Evolutionary conservation across 2,888 invertebrate genomes (phyloP), one percentile per base, ranked within the genome.

Genomic region (Drosophila anomelani): DNA sequence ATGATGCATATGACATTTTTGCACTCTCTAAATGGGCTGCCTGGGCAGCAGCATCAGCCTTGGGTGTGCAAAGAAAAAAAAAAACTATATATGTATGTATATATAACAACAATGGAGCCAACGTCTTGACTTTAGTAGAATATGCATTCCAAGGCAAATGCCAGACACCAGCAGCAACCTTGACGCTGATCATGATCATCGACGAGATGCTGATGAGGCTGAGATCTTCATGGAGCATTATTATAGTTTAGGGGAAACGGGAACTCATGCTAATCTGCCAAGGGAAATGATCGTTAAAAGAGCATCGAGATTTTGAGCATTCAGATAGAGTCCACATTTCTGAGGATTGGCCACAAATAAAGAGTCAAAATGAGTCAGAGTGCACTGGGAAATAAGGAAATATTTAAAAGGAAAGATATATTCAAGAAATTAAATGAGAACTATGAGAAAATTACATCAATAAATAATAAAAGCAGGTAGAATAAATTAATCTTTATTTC

Each of bases 1-100:
- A 89, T 89, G 89, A 90, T 85, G 90, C 89, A 85, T 90, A 89
- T 87, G 90, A 89, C 90, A 89, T 86, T 90, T 89, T 89, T 89
- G 88, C 88, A 85, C 89, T 87, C 84, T 85, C 82, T 84, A 83
- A 87, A 85, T 86, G 79, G 83, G 78, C 84, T 81, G 80, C 68
- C 86, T 73, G 47, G 51, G 51, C 51, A 51, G 51, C 49, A 76
- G 64, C 76, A 44, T 3, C 44, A 47, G 47, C 47, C 47, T 67
- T 73, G 76, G 75, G 75, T 56, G 75, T 75, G 59, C 70, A 76
- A 43, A 72, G 59, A 57, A 61, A 63, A 60, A 49, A 38, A 34
- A 47, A 41, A 23, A 20, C n/a, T 36, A 70, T 46, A 7, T 55
- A 32, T 29, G 63, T 49, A 64, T n/a, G 51, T 51, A 12, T 49